phyloP scores from a whole-genome alignment of 2,113 vertebrate genomes.

The Phyllostomus discolor region DNA sequence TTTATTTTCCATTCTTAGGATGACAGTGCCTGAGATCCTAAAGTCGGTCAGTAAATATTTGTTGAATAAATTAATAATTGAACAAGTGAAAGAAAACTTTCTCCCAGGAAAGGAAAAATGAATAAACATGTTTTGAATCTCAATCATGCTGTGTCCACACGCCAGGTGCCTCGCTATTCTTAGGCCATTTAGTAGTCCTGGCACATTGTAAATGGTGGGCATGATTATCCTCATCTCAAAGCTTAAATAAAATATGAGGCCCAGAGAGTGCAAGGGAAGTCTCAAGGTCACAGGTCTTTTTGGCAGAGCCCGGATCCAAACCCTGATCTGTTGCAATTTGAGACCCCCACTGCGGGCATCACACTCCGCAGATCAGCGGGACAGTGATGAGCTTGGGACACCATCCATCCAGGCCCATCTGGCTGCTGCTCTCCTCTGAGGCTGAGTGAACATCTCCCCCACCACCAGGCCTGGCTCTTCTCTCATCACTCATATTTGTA shows the following conservation, averaged over 20 bases:
- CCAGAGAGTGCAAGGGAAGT: neutral
- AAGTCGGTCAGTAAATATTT: constrained; percentile 54
- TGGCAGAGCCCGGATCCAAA: neutral
- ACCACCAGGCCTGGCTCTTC: neutral
- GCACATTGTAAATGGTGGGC: neutral
- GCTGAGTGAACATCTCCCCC: rapidly evolving
- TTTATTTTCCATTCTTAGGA: neutral
- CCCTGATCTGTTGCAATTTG: neutral
- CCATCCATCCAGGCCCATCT: neutral
- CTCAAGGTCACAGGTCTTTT: constrained; percentile 32
- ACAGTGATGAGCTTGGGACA: neutral
- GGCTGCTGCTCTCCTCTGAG: neutral
- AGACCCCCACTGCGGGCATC: neutral
- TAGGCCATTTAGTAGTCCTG: neutral
- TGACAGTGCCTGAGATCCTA: neutral
- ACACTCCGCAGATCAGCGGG: neutral
- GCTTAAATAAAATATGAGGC: constrained; percentile 51
- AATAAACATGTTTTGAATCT: neutral
- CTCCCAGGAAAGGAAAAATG: neutral
- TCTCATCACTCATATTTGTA: neutral
- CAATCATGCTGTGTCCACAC: neutral
- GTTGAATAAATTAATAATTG: constrained; percentile 56
- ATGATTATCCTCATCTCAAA: constrained; percentile 30
- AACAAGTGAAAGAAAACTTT: constrained; percentile 36
- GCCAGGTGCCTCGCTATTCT: neutral